Percentiles rank a stretch among this genome's conserved stretches.
These are phyloP conservation scores for Eumerus sabulonum DNA, from an alignment of 2,888 invertebrate species.

Conservation along the genomic window DNA sequence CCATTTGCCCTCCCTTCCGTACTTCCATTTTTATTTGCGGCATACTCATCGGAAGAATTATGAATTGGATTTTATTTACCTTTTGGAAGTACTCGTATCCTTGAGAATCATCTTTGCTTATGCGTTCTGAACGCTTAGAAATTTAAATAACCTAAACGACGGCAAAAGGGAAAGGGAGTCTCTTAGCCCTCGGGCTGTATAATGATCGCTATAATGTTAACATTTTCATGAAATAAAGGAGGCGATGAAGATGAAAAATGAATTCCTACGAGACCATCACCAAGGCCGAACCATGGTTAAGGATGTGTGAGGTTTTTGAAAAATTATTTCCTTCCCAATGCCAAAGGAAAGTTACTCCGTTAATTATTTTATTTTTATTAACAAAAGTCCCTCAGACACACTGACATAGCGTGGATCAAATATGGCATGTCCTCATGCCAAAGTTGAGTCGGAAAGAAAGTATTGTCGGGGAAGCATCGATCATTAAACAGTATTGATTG, in stretches of 20 bases:
- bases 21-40: not conserved
- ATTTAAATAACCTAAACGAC: slow-evolving; percentile 25
- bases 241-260: slow-evolving; percentile 7
- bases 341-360: too few species aligned
- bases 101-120: slow-evolving; percentile 16
- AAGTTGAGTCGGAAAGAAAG: too few species aligned
- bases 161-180: not conserved
- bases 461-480: too few species aligned
- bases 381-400: too few species aligned
- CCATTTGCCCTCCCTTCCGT: not conserved
- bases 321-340: too few species aligned
- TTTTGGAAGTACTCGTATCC: slow-evolving; percentile 35
- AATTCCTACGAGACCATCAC: not conserved
- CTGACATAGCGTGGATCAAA: too few species aligned
- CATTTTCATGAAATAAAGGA: slow-evolving; percentile 28
- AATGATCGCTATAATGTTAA: slow-evolving; percentile 35
- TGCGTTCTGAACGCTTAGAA: slow-evolving; percentile 20
- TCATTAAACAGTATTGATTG: too few species aligned
- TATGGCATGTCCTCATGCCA: too few species aligned
- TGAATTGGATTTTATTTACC: slow-evolving; percentile 62
- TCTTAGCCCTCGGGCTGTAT: slow-evolving; percentile 10
- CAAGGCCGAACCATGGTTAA: too few species aligned
- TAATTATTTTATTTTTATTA: too few species aligned
- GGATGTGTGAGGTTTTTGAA: too few species aligned
- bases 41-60: slow-evolving; percentile 30